Evolutionary conservation across 2,888 invertebrate species (phyloP).

Genomic region (Heteromyza rotundicornis): DNA sequence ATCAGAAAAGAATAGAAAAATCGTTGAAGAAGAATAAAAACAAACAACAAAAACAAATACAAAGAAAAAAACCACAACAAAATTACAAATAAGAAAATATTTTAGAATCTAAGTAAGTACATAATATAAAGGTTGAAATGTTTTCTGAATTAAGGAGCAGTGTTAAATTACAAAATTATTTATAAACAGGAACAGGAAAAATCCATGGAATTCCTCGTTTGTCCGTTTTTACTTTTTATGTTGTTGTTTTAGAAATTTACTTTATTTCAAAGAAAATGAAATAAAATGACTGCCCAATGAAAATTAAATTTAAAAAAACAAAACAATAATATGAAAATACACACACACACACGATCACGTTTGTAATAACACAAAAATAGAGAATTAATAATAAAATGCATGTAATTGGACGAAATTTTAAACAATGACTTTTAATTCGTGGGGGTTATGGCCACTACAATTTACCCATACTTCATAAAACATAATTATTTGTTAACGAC

Average conservation of each 20-base stretch:
- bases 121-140: background rate
- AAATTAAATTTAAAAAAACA: constrained; percentile 9
- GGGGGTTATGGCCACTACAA: no score
- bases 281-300: constrained; percentile 22
- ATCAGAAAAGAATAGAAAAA: constrained; percentile 13
- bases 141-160: no score
- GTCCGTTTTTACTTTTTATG: no score
- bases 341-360: constrained; percentile 24
- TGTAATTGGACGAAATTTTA: constrained; percentile 28
- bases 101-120: background rate
- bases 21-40: background rate
- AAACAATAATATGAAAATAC: constrained; percentile 29
- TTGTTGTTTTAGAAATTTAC: constrained; percentile 1
- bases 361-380: constrained; percentile 28
- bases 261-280: background rate
- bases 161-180: no score
- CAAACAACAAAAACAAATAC: background rate
- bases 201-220: no score
- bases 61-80: background rate
- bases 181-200: background rate
- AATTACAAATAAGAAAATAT: background rate
- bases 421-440: background rate
- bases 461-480: no score
- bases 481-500: no score
- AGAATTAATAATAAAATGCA: constrained; percentile 28